Evolutionary conservation across 2,113 vertebrate genomes (phyloP).

Genomic region (Ophthalmolycus amberensis): DNA sequence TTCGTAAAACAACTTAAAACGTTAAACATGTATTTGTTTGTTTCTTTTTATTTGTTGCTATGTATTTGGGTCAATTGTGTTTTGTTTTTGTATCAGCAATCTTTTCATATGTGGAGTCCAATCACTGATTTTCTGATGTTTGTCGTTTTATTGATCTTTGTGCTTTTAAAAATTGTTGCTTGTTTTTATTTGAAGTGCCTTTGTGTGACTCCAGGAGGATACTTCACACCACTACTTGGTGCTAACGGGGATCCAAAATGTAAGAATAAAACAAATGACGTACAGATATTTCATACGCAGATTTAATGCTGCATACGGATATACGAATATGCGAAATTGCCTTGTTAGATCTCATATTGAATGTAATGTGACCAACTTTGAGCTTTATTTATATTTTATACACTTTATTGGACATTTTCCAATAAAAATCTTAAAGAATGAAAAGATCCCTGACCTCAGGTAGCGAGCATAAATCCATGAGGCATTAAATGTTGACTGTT

Average conservation of each 20-base stretch:
- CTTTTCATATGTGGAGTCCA: neutral
- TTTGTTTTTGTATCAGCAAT: neutral
- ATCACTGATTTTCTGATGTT: neutral
- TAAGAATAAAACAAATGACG: neutral
- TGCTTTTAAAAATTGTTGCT: neutral
- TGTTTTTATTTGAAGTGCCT: neutral
- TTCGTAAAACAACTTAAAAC: neutral
- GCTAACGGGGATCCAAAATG: neutral
- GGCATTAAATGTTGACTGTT: conserved; percentile 3
- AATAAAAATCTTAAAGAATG: neutral
- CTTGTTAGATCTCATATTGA: neutral
- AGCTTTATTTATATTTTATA: neutral
- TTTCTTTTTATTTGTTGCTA: neutral
- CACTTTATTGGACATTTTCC: conserved; percentile 6
- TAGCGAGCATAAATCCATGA: neutral
- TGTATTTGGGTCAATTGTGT: neutral
- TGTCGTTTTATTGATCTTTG: neutral
- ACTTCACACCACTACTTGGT: neutral
- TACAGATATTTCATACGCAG: neutral
- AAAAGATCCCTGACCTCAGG: neutral
- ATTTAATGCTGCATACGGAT: neutral
- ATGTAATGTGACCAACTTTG: neutral
- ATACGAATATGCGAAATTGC: neutral
- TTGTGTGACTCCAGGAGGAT: neutral
- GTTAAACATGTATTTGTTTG: neutral